These are phyloP conservation scores for Drusus annulatus DNA, from an alignment of 1,140 invertebrate genomes.

Conservation along the genomic window DNA sequence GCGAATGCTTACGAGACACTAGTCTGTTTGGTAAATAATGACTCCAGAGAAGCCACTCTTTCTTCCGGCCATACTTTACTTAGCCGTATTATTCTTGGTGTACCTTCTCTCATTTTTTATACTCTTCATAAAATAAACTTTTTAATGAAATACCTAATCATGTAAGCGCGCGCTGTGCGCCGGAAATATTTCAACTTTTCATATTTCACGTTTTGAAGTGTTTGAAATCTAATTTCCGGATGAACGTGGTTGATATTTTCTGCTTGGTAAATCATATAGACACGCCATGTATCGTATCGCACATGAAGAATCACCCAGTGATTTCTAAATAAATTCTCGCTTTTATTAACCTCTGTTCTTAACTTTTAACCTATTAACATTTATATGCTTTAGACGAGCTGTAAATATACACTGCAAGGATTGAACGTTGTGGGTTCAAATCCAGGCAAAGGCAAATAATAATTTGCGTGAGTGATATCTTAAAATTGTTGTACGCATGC, in stretches of 20 bases:
- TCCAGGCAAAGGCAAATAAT: too few relatives aligned
- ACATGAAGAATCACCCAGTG: too few relatives aligned
- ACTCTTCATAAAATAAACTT: conserved; percentile 60
- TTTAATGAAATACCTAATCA: conserved; percentile 60
- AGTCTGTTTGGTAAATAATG: conserved; percentile 28
- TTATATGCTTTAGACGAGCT: too few relatives aligned
- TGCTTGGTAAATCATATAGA: not conserved
- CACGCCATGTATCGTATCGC: too few relatives aligned
- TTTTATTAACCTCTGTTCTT: too few relatives aligned
- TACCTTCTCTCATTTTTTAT: conserved; percentile 50
- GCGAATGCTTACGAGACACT: not conserved
- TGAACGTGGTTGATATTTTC: conserved; percentile 26
- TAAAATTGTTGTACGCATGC: too few relatives aligned
- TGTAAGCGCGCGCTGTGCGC: conserved; percentile 54
- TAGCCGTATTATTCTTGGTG: conserved; percentile 54
- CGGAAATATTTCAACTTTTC: conserved; percentile 39
- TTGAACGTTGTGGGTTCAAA: too few relatives aligned
- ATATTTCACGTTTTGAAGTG: conserved; percentile 39
- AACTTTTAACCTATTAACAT: too few relatives aligned
- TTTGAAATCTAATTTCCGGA: conserved; percentile 30
- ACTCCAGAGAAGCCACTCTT: not conserved
- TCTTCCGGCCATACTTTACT: conserved; percentile 22
- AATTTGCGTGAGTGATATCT: too few relatives aligned
- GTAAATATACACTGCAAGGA: too few relatives aligned
- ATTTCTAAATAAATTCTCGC: too few relatives aligned